Evolutionary conservation across 1,140 invertebrate species (phyloP).

Genomic region (Cotesia vestalis): DNA sequence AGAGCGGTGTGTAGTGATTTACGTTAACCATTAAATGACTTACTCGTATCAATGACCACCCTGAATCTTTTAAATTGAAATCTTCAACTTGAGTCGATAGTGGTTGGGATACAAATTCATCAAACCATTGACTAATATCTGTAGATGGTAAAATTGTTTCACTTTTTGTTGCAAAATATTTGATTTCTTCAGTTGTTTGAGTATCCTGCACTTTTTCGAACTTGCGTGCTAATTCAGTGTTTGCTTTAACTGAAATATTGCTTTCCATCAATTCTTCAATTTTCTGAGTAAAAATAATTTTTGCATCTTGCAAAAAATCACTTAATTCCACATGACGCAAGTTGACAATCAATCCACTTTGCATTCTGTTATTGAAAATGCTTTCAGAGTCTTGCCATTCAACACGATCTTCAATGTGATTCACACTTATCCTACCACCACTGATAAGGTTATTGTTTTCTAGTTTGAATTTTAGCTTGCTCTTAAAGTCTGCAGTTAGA

Average conservation of each 20-base stretch:
- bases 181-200: conserved; percentile 38
- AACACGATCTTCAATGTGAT: conserved; percentile 30
- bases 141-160: no score
- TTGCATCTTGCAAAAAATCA: conserved; percentile 39
- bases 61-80: conserved; percentile 34
- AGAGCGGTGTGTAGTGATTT: conserved; percentile 49
- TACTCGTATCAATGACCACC: conserved; percentile 36
- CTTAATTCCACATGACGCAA: conserved; percentile 39
- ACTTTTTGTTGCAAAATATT: conserved; percentile 41
- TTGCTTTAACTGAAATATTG: conserved; percentile 35
- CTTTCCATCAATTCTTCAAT: conserved; percentile 36
- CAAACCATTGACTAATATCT: no score
- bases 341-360: conserved; percentile 38
- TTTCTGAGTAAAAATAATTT: conserved; percentile 18
- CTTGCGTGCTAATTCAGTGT: conserved; percentile 35
- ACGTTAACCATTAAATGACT: conserved; percentile 41
- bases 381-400: conserved; percentile 35
- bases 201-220: conserved; percentile 29
- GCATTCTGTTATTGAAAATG: conserved; percentile 35
- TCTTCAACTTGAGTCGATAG: conserved; percentile 40
- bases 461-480: background rate
- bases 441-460: background rate
- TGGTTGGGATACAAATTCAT: conserved; percentile 29
- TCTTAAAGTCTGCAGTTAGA: background rate
- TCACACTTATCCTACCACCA: background rate